These are phyloP conservation scores for Pararge aegeria DNA, from an alignment of 1,140 invertebrate species.

Conservation along the genomic window DNA sequence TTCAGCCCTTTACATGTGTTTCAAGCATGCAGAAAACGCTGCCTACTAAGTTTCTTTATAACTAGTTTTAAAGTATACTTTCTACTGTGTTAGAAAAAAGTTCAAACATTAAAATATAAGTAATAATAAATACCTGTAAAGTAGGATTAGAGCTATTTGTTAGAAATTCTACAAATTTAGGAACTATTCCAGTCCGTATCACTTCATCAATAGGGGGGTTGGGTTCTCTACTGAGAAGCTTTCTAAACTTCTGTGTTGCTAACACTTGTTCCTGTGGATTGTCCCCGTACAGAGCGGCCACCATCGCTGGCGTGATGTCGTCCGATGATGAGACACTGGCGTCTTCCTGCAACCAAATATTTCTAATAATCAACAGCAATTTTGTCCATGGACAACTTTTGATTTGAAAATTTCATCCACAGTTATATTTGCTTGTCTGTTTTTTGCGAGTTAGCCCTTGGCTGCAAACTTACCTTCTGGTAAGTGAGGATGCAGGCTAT, in stretches of 20 bases:
- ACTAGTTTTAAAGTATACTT: too few relatives aligned
- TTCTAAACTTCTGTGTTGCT: conserved; percentile 97
- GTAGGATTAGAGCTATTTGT: conserved; percentile 90
- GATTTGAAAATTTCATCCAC: too few relatives aligned
- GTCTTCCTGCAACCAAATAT: conserved; percentile 52
- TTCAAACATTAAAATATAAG: too few relatives aligned
- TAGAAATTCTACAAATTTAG: conserved; percentile 97
- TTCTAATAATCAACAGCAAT: not conserved
- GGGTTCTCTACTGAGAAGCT: conserved; percentile 96
- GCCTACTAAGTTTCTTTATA: too few relatives aligned
- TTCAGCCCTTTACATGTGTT: too few relatives aligned
- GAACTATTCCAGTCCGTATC: conserved; percentile 97
- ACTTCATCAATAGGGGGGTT: conserved; percentile 99
- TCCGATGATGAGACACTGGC: conserved; percentile 54
- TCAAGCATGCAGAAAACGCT: too few relatives aligned
- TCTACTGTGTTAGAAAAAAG: too few relatives aligned
- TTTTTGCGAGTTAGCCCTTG: too few relatives aligned
- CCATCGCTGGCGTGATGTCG: conserved; percentile 89
- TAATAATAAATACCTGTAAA: conserved; percentile 89
- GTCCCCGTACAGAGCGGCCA: conserved; percentile 90
- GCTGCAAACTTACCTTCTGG: too few relatives aligned
- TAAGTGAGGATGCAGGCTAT: too few relatives aligned
- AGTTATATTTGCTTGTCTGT: too few relatives aligned
- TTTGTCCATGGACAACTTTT: not conserved
- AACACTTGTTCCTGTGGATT: conserved; percentile 90